Conservation (phyloP, 2,797 vertebrate species). For the Serranus cabrilla region DNA sequence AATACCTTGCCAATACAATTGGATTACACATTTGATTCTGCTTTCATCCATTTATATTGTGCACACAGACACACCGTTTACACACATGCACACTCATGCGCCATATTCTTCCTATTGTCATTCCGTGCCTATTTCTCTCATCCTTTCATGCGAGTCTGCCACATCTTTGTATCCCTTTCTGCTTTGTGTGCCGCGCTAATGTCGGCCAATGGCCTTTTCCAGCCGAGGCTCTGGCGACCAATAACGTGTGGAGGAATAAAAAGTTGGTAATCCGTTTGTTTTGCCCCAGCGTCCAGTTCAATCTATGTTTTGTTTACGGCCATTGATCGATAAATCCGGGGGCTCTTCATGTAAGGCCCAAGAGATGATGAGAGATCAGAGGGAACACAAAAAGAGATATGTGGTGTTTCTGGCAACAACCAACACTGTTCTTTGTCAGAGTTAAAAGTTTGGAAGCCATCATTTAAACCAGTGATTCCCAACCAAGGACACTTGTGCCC, state of each 20-base stretch:
- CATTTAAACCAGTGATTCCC: constrained; percentile 20
- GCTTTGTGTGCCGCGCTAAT: constrained; percentile 19
- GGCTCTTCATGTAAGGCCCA: constrained; percentile 70
- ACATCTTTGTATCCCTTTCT: constrained; percentile 36
- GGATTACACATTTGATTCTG: constrained; percentile 71
- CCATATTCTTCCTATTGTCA: constrained; percentile 40
- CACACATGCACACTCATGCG: constrained; percentile 22
- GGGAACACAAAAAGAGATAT: constrained; percentile 68
- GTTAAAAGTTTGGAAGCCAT: constrained; percentile 50
- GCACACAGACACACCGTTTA: constrained; percentile 23
- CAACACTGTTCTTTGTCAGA: constrained; percentile 27
- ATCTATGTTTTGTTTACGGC: constrained; percentile 80
- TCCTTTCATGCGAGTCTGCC: constrained; percentile 22
- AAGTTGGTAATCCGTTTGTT: constrained; percentile 59
- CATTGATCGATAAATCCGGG: constrained; percentile 79
- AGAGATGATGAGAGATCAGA: constrained; percentile 78
- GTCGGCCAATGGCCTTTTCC: constrained; percentile 28
- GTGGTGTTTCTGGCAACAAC: constrained; percentile 48
- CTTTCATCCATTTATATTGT: constrained; percentile 65
- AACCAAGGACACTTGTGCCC: too few species aligned
- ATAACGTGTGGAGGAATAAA: constrained; percentile 28
- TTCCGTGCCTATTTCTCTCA: constrained; percentile 20
- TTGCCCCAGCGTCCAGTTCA: constrained; percentile 69
- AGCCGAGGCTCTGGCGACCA: constrained; percentile 26
- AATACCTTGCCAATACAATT: constrained; percentile 64